Conservation (phyloP, 1,140 invertebrate species). For the Pteromalus puparum region DNA sequence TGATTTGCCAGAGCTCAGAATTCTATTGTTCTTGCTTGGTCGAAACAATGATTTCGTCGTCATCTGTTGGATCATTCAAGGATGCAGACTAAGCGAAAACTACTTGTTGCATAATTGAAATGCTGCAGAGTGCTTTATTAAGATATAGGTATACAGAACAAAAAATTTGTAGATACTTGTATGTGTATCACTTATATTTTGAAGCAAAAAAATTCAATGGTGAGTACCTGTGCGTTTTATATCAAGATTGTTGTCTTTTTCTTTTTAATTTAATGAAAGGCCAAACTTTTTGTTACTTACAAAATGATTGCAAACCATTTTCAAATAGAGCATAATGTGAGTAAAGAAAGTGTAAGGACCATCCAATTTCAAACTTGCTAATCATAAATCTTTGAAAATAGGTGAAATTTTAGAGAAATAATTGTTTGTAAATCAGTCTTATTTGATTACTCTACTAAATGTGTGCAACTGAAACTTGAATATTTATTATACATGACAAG, state of each 20-base stretch:
- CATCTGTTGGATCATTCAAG: constrained; percentile 36
- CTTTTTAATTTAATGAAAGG: background rate
- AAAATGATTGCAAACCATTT: background rate
- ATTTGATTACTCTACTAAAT: background rate
- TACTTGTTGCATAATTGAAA: constrained; percentile 45
- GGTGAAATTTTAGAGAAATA: background rate
- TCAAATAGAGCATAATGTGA: background rate
- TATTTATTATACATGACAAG: background rate
- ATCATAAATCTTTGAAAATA: too few relatives aligned
- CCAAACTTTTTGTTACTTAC: background rate
- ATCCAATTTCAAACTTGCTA: too few relatives aligned
- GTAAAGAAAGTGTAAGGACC: too few relatives aligned
- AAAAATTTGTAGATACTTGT: background rate
- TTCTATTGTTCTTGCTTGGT: constrained; percentile 29
- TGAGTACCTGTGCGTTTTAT: too few relatives aligned
- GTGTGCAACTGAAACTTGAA: background rate
- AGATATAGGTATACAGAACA: background rate
- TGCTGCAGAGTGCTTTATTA: background rate
- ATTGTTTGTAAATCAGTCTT: background rate
- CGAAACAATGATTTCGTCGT: constrained; percentile 36
- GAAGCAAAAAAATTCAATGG: background rate
- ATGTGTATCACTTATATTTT: background rate
- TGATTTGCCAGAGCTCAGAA: constrained; percentile 24
- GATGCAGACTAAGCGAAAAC: constrained; percentile 37
- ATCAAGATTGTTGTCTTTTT: background rate